Base-by-base conservation (phyloP, 2,797 vertebrate genomes). In the Syngnathus acus region DNA sequence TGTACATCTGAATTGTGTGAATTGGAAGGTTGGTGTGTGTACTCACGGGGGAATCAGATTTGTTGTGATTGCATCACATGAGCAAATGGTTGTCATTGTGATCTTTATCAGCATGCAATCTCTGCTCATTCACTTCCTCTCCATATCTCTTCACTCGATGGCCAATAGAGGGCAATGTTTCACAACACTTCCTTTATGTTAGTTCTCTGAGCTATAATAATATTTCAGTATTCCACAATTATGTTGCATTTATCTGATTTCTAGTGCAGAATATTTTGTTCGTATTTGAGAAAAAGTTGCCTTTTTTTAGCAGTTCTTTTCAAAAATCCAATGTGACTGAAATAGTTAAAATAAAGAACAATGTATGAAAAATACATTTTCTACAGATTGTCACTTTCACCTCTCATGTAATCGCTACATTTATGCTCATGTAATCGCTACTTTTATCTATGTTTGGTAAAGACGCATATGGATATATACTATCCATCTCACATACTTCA, bases 91-190 rank as follows among this genome's bases (percentile, higher is more conserved):
- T 84, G 84, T 78, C 87, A 90, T 89, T 81, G 70, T 88, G 88
- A 89, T 89, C 88, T 72, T 59, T 78, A 75, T 81, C 81, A 76
- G 50, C 78, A 66, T 43, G 47, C 78, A 70, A 59, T 75, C 72
- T 71, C 54, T 64, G 67, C 68, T 1, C 69, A 62, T 66, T 72
- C 72, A 43, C 32, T 67, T 59, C 55, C 43, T 54, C 61, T 23
- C 66, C 70, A 58, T 59, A 38, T 63, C 67, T 43, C 51, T 14
- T 59, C 63, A 47, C 51, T 55, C 54, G 65, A 47, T 38, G 72
- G 54, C 84, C 87, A 83, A 80, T 75, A 89, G 88, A 88, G 88
- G 86, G 84, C 40, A 86, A 69, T 88, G 86, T 89, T 88, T 78
- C 82, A 79, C 80, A 72, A 85, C 76, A 77, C 62, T 86, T 84